Evolutionary conservation across 2,113 vertebrate genomes (phyloP).

Genomic region (Abramis brama): DNA sequence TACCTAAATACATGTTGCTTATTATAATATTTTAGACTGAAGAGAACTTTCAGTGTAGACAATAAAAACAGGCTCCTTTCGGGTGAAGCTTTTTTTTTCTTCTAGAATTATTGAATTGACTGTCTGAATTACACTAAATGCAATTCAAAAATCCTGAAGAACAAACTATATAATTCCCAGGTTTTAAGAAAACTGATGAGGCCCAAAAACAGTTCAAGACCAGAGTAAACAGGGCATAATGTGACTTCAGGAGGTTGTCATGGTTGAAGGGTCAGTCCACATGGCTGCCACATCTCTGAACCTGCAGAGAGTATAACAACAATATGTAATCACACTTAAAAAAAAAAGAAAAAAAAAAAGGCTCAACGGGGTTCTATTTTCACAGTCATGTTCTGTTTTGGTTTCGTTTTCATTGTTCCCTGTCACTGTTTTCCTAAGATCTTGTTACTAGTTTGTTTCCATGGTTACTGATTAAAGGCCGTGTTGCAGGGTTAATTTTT

Average conservation of each 20-base stretch:
- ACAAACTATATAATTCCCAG: slow-evolving; percentile 7
- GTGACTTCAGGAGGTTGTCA: slow-evolving; percentile 78
- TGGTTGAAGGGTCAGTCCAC: slow-evolving; percentile 81
- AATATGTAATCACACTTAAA: background rate
- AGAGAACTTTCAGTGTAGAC: background rate
- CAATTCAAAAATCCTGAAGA: slow-evolving; percentile 10
- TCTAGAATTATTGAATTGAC: background rate
- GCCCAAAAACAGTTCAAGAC: slow-evolving; percentile 9
- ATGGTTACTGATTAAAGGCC: too few relatives aligned
- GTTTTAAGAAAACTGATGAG: background rate
- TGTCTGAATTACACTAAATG: slow-evolving; percentile 7
- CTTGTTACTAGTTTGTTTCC: too few relatives aligned
- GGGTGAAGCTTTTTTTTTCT: background rate
- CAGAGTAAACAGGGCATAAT: slow-evolving; percentile 56
- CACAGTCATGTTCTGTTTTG: too few relatives aligned
- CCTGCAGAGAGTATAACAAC: slow-evolving; percentile 55
- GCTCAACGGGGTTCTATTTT: too few relatives aligned
- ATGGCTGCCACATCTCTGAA: slow-evolving; percentile 81
- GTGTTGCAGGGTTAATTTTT: too few relatives aligned
- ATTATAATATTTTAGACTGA: slow-evolving; percentile 14
- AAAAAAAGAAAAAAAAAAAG: too few relatives aligned
- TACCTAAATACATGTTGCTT: slow-evolving; percentile 36
- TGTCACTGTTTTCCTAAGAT: too few relatives aligned
- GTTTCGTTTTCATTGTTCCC: too few relatives aligned
- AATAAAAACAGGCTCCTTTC: background rate